phyloP scores from a whole-genome alignment of 2,888 invertebrate species.

The Orthosia gracilis region DNA sequence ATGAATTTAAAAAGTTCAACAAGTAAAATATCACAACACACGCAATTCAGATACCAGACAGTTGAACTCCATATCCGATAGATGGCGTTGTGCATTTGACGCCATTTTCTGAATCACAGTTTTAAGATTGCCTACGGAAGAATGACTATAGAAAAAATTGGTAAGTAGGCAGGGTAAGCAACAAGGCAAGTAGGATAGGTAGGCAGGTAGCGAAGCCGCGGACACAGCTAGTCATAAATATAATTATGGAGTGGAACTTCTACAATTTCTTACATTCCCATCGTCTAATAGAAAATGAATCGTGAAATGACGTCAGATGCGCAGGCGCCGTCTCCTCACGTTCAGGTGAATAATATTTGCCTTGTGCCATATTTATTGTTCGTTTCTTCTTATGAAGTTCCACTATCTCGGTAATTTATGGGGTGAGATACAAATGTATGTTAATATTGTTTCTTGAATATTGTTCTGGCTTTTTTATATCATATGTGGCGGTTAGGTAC shows the following conservation, averaged over 20 bases:
- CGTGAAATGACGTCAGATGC: conserved; percentile 53
- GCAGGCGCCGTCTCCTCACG: conserved; percentile 56
- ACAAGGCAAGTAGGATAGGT: too few species aligned
- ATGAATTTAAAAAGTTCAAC: too few species aligned
- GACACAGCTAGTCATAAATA: not conserved
- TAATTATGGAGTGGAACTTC: conserved; percentile 9
- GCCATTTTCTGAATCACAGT: too few species aligned
- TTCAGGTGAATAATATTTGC: conserved; percentile 63
- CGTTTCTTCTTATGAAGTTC: conserved; percentile 50
- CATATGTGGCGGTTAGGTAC: conserved; percentile 2
- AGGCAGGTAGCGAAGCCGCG: too few species aligned
- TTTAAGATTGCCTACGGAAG: too few species aligned
- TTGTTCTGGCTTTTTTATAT: conserved; percentile 37
- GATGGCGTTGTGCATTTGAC: too few species aligned
- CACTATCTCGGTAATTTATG: conserved; percentile 60
- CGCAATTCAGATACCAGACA: too few species aligned
- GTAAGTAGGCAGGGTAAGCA: too few species aligned
- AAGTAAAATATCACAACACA: too few species aligned
- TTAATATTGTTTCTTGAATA: conserved; percentile 38
- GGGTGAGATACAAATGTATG: conserved; percentile 49
- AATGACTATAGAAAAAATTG: too few species aligned
- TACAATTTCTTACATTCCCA: conserved; percentile 3
- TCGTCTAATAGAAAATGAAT: conserved; percentile 36
- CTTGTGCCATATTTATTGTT: conserved; percentile 63
- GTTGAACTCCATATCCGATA: too few species aligned